Evolutionary conservation across 2,888 invertebrate genomes (phyloP).

Genomic region (Hololepta plana): DNA sequence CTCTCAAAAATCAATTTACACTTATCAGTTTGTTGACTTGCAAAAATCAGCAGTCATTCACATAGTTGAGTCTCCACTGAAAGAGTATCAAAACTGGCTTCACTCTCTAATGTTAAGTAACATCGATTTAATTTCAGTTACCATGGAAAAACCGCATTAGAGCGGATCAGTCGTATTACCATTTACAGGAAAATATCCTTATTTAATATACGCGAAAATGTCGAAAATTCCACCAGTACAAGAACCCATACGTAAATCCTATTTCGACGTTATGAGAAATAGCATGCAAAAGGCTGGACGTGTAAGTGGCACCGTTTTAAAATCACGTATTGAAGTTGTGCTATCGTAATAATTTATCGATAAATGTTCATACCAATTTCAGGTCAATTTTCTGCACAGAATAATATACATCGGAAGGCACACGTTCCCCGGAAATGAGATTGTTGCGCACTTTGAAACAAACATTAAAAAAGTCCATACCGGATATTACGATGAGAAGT

Average conservation of each 20-base stretch:
- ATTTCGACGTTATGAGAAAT: constrained; percentile 10
- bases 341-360: too few relatives aligned
- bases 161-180: too few relatives aligned
- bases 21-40: too few relatives aligned
- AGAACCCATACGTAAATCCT: constrained; percentile 9
- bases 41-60: too few relatives aligned
- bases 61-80: too few relatives aligned
- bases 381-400: constrained; percentile 31
- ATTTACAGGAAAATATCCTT: too few relatives aligned
- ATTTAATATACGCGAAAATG: background rate
- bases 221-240: constrained; percentile 4
- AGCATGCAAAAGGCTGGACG: constrained; percentile 11
- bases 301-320: constrained; percentile 8
- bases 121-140: too few relatives aligned
- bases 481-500: constrained; percentile 11
- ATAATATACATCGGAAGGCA: constrained; percentile 32
- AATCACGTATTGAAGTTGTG: constrained; percentile 10
- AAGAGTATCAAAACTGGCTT: too few relatives aligned
- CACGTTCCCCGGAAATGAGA: constrained; percentile 16
- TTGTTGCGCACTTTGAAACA: constrained; percentile 22
- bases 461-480: constrained; percentile 17
- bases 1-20: too few relatives aligned
- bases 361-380: too few relatives aligned
- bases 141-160: too few relatives aligned
- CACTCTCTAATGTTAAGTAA: too few relatives aligned